Percentiles rank a stretch among this genome's conserved stretches.
Evolutionary conservation across 2,888 invertebrate genomes (phyloP).

Genomic region (Melolontha melolontha): DNA sequence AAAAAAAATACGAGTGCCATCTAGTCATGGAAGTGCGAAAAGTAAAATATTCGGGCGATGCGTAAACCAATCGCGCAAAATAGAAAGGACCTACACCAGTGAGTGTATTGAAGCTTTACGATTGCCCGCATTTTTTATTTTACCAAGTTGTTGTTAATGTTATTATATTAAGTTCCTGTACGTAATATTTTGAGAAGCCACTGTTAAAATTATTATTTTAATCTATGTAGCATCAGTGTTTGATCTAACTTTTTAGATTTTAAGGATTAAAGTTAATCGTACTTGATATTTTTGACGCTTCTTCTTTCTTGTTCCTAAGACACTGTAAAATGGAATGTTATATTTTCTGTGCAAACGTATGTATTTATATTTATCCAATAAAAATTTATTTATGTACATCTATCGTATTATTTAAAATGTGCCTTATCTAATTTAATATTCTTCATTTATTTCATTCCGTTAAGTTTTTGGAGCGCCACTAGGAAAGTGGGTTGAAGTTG

Average conservation of each 20-base stretch:
- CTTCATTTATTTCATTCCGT: too few relatives aligned
- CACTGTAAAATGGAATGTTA: slow-evolving; percentile 42
- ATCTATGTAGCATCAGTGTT: slow-evolving; percentile 24
- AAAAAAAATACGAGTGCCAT: slow-evolving; percentile 60
- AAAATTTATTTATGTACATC: slow-evolving; percentile 43
- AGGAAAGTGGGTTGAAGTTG: too few relatives aligned
- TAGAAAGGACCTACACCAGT: not conserved
- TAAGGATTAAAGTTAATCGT: slow-evolving; percentile 3
- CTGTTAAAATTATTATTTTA: slow-evolving; percentile 13
- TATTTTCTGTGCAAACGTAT: slow-evolving; percentile 40
- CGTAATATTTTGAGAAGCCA: slow-evolving; percentile 17
- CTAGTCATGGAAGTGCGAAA: slow-evolving; percentile 57
- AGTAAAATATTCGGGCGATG: slow-evolving; percentile 28
- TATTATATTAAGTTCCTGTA: slow-evolving; percentile 1
- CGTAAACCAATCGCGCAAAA: slow-evolving; percentile 32
- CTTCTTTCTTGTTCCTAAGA: slow-evolving; percentile 25
- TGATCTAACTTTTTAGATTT: slow-evolving; percentile 24
- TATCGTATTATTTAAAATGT: slow-evolving; percentile 13
- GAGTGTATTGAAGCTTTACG: not conserved
- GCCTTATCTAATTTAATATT: too few relatives aligned
- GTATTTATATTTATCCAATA: slow-evolving; percentile 43
- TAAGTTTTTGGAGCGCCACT: too few relatives aligned
- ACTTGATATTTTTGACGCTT: slow-evolving; percentile 31
- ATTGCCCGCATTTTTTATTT: slow-evolving; percentile 3
- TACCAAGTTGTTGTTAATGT: slow-evolving; percentile 2